A percentile compares a stretch with the other conserved stretches of the same genome.
Conservation (phyloP, 2,888 invertebrate genomes). For the Macrophya alboannulata region DNA sequence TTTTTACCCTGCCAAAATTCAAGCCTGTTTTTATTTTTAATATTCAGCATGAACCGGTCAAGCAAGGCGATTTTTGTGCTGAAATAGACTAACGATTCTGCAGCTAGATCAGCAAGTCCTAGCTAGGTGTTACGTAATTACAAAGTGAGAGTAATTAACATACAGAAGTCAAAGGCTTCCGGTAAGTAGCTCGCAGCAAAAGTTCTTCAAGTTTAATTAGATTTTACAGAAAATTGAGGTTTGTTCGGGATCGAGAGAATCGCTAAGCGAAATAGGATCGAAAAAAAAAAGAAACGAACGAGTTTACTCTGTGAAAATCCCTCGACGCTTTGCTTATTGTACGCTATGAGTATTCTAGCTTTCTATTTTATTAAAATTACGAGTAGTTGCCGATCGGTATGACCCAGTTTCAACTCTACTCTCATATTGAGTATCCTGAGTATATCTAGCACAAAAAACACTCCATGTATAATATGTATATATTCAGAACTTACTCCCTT, state of each 20-base stretch:
- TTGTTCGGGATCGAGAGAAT: neutral
- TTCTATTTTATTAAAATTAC: conserved; percentile 26
- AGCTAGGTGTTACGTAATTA: neutral
- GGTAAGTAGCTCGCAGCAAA: neutral
- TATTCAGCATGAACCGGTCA: neutral
- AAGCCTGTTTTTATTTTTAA: neutral
- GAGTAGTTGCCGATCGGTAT: neutral
- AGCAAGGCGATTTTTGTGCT: neutral
- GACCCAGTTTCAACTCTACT: conserved; percentile 11
- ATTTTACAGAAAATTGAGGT: neutral
- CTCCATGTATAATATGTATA: neutral
- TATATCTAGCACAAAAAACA: neutral
- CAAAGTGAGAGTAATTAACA: neutral
- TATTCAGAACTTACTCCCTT: conserved; percentile 22
- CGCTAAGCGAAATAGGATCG: neutral
- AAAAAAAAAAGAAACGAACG: neutral
- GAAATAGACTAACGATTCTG: neutral
- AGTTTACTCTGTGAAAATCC: neutral
- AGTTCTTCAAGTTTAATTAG: neutral
- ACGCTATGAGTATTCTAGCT: neutral
- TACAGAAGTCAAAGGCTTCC: neutral
- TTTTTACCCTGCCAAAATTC: neutral
- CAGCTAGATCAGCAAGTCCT: neutral
- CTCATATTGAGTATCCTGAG: neutral
- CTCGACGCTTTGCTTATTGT: neutral